A percentile compares a stretch with the other conserved stretches of the same genome.
Conservation (phyloP, 2,113 vertebrate species). For the Machaerirhynchus nigripectus region DNA sequence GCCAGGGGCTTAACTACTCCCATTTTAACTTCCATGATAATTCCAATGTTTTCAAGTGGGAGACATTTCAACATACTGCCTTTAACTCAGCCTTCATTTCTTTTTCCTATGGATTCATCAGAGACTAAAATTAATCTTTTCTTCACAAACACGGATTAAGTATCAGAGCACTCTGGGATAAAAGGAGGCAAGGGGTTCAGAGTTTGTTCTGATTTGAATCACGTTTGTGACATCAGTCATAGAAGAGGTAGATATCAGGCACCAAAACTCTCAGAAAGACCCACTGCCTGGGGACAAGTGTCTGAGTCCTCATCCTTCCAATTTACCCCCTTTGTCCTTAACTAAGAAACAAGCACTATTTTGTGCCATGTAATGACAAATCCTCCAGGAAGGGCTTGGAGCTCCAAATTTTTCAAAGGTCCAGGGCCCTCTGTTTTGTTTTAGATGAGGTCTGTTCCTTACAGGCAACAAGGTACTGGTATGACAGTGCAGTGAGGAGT, state of each 20-base stretch:
- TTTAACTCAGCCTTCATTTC: neutral
- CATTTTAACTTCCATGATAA: neutral
- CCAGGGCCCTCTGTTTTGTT: neutral
- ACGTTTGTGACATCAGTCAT: neutral
- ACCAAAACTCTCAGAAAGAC: neutral
- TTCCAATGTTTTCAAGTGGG: neutral
- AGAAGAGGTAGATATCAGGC: neutral
- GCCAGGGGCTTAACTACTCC: slow-evolving; percentile 14
- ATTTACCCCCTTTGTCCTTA: neutral
- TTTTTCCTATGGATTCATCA: neutral
- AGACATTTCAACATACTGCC: neutral
- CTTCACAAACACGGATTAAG: neutral
- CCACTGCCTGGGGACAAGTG: neutral
- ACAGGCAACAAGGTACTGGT: rapidly evolving
- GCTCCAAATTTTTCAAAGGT: neutral
- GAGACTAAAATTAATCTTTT: neutral
- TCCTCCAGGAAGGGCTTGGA: neutral
- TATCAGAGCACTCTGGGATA: neutral
- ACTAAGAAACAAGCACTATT: neutral
- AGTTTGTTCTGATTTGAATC: neutral
- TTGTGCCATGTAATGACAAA: neutral
- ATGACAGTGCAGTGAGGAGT: neutral
- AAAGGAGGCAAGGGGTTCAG: neutral
- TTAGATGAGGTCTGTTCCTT: neutral
- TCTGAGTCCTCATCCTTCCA: neutral